Conservation (phyloP, 2,888 invertebrate species). For the Caenorhabditis plicata region DNA sequence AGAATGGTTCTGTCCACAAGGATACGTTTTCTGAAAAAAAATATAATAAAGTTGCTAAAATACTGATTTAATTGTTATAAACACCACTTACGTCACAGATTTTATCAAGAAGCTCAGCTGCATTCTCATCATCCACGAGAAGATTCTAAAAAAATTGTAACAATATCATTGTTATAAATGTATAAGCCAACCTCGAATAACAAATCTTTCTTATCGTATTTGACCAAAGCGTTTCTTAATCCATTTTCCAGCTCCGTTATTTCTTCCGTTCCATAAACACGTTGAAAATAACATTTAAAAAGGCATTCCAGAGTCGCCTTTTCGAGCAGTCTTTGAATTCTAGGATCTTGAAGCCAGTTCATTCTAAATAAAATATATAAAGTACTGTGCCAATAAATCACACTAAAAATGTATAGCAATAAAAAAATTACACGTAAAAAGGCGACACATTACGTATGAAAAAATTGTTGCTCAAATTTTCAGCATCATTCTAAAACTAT, state of each 20-base stretch:
- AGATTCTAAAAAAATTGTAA: conserved; percentile 9
- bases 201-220: conserved; percentile 7
- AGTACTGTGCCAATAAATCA: too few species aligned
- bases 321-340: conserved; percentile 10
- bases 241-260: conserved; percentile 10
- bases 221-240: conserved; percentile 7
- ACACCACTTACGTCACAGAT: conserved; percentile 11
- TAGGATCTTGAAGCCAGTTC: conserved; percentile 5
- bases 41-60: conserved; percentile 6
- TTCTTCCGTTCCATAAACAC: conserved; percentile 6
- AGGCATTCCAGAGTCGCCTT: conserved; percentile 12
- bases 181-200: conserved; percentile 13
- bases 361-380: conserved; percentile 1
- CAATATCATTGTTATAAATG: conserved; percentile 3
- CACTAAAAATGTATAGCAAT: too few species aligned
- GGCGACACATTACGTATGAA: too few species aligned
- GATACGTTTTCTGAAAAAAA: conserved; percentile 4
- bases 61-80: conserved; percentile 15
- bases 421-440: too few species aligned
- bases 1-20: conserved; percentile 2
- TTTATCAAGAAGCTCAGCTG: conserved; percentile 7
- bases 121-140: conserved; percentile 7
- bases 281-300: conserved; percentile 10
- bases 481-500: too few species aligned
- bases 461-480: too few species aligned